phyloP scores from a whole-genome alignment of 2,113 vertebrate species.

The Triplophysa tibetana region DNA sequence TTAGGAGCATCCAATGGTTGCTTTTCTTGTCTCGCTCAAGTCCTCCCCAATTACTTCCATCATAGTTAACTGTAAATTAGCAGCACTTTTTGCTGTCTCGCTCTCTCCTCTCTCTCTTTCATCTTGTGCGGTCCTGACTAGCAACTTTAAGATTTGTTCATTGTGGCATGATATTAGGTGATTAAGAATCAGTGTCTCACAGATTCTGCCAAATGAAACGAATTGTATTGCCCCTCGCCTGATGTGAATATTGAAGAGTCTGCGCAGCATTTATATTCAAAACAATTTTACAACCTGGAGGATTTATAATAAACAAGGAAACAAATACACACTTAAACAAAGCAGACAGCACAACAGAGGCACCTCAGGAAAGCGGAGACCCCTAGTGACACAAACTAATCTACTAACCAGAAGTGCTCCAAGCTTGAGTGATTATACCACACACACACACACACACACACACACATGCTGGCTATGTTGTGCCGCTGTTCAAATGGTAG shows the following conservation, averaged over 20 bases:
- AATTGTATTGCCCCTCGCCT: constrained; percentile 45
- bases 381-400: constrained; percentile 44
- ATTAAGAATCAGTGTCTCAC: constrained; percentile 71
- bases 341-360: constrained; percentile 53
- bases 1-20: constrained; percentile 4
- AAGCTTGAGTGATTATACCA: constrained; percentile 19
- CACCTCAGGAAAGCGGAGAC: constrained; percentile 33
- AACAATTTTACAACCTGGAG: constrained; percentile 52
- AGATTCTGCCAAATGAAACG: constrained; percentile 49
- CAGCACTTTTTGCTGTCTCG: constrained; percentile 22
- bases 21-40: neutral
- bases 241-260: constrained; percentile 55
- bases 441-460: constrained; percentile 25
- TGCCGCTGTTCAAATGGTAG: constrained; percentile 2
- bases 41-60: constrained; percentile 16
- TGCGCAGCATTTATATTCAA: constrained; percentile 61
- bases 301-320: constrained; percentile 57
- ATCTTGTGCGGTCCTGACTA: constrained; percentile 59
- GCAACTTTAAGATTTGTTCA: constrained; percentile 68
- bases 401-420: constrained; percentile 30
- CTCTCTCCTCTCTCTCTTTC: constrained; percentile 51
- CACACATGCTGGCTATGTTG: constrained; percentile 22
- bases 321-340: constrained; percentile 58
- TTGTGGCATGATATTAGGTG: constrained; percentile 73
- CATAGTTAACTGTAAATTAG: constrained; percentile 21